phyloP scores from a whole-genome alignment of 2,113 vertebrate genomes.

The Trogon surrucura region DNA sequence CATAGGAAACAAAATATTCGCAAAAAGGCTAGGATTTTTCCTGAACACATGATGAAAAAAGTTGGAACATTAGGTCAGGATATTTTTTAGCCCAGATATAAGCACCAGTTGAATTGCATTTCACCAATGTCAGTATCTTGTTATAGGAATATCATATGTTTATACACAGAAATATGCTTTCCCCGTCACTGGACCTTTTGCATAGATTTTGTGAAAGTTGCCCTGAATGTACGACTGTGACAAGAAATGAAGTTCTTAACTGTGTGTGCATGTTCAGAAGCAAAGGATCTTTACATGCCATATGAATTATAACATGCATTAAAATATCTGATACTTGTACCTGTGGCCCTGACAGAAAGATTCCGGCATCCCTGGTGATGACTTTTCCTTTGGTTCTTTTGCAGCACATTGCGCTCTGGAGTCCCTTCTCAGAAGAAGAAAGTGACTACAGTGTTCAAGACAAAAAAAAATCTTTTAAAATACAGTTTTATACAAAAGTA shows the following conservation, averaged over 20 bases:
- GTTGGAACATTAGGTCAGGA: fast-evolving
- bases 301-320: neutral
- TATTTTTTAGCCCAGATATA: neutral
- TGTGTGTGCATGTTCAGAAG: neutral
- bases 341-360: neutral
- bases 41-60: neutral
- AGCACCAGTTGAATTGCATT: neutral
- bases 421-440: neutral
- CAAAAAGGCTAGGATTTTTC: neutral
- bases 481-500: neutral
- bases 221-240: neutral
- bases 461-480: neutral
- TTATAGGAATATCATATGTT: neutral
- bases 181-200: neutral
- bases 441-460: neutral
- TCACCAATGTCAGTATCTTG: neutral
- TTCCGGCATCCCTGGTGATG: neutral
- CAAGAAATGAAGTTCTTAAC: neutral
- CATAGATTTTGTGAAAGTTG: neutral
- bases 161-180: neutral
- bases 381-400: neutral
- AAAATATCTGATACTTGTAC: neutral
- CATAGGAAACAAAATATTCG: neutral
- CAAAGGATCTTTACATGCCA: neutral
- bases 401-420: fast-evolving